These are phyloP conservation scores for Tichodroma muraria DNA, from an alignment of 2,113 vertebrate genomes.

Conservation along the genomic window DNA sequence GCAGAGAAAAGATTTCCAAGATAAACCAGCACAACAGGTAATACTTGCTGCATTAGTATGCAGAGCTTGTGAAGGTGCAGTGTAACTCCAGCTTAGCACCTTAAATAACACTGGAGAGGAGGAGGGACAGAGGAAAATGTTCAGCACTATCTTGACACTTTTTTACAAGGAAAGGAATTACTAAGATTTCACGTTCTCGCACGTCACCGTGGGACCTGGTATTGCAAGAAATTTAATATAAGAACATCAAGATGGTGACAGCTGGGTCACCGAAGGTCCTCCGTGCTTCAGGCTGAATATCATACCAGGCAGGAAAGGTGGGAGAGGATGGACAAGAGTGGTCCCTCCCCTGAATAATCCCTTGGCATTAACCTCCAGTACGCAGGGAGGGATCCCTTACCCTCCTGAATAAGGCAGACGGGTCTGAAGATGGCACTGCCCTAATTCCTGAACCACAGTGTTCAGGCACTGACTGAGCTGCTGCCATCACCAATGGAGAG, in stretches of 20 bases:
- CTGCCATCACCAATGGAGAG: not conserved
- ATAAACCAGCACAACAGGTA: constrained; percentile 53
- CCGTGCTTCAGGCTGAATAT: not conserved
- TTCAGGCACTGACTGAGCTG: not conserved
- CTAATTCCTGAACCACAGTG: not conserved
- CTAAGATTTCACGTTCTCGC: not conserved
- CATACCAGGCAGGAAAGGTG: not conserved
- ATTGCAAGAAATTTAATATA: not conserved
- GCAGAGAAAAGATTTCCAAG: constrained; percentile 41
- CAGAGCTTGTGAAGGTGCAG: not conserved
- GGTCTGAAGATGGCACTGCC: not conserved
- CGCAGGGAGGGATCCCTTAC: accelerated
- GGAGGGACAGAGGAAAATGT: not conserved
- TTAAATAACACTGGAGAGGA: not conserved
- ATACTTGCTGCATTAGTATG: constrained; percentile 47
- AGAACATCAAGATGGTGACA: not conserved
- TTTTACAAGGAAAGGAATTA: not conserved
- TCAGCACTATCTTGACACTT: not conserved
- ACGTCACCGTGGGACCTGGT: not conserved
- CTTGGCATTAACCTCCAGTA: not conserved
- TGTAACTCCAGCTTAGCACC: not conserved
- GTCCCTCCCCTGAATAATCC: not conserved
- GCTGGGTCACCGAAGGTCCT: not conserved
- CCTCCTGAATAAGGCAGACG: accelerated
- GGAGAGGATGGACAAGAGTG: not conserved